Base-by-base conservation (phyloP, 2,888 invertebrate species). In the Muschampia plurimacula region DNA sequence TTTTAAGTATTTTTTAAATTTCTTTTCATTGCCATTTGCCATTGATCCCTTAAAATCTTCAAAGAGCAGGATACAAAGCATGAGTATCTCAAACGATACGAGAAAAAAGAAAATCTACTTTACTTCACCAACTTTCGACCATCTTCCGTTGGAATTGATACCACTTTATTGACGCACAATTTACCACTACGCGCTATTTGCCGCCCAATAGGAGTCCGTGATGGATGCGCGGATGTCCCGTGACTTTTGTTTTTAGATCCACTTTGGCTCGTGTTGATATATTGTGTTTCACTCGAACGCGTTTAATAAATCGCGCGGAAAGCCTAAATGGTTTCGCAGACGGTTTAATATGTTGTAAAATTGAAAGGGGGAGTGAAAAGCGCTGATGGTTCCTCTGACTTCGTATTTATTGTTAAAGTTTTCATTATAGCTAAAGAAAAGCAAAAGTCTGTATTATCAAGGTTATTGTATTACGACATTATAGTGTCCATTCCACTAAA, bases 161-260 rank as follows among this genome's bases (percentile, higher is more conserved):
- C 86, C 83, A 83, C 82, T 83, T 89, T 88, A 36, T 86, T 83
- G 84, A 88, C 91, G 92, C 90, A 87, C 93, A 89, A 93, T 93
- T 93, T 92, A 91, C 86, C 86, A 86, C 83, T 86, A 91, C 90
- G 92, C 88, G 85, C 90, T 92, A 92, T 93, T 93, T 91, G 84
- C 87, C 88, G 83, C 89, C 86, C 86, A 84, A 87, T 84, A 83
- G 87, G 86, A 83, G 77, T 77, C 78, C 69, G 70, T 89, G 88
- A 87, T 80, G 68, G 80, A 81, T 79, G 80, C 76, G 77, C 81
- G 82, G 81, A 80, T 77, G 79, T 78, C 71, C 75, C 62, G 55
- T 73, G 78, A 79, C 78, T 80, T 78, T 79, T 78, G 81, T 78
- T 82, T 72, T 80, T 78, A 78, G 77, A 74, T 63, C 74, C 74